A percentile compares a stretch with the other conserved stretches of the same genome.
These are phyloP conservation scores for Pyrocoelia pectoralis DNA, from an alignment of 2,888 invertebrate genomes.

Conservation along the genomic window DNA sequence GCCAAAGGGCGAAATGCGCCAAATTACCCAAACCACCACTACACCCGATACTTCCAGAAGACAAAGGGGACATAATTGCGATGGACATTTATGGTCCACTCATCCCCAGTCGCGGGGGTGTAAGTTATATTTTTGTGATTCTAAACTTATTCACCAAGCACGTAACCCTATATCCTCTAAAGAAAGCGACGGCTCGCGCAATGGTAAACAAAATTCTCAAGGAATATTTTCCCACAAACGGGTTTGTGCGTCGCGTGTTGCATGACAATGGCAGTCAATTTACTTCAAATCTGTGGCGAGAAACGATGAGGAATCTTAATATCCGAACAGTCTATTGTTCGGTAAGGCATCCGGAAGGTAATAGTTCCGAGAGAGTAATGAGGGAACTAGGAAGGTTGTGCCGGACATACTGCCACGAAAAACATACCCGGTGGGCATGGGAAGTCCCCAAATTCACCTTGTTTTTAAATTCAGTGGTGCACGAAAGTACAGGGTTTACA, in stretches of 20 bases:
- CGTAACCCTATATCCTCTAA: slow-evolving; percentile 24
- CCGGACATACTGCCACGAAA: slow-evolving; percentile 29
- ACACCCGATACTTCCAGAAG: background rate
- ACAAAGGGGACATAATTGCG: slow-evolving; percentile 15
- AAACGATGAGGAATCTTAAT: slow-evolving; percentile 10
- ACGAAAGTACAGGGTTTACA: slow-evolving; percentile 35
- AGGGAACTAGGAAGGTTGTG: slow-evolving; percentile 39
- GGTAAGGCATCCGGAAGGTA: slow-evolving; percentile 41
- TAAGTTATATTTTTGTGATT: slow-evolving; percentile 26
- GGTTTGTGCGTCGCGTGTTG: slow-evolving; percentile 14
- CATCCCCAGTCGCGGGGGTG: slow-evolving; percentile 14
- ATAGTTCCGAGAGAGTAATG: slow-evolving; percentile 42
- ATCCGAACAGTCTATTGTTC: slow-evolving; percentile 26
- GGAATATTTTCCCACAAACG: slow-evolving; percentile 5
- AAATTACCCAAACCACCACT: too few relatives aligned
- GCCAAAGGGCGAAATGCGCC: too few relatives aligned
- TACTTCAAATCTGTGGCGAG: slow-evolving; percentile 30
- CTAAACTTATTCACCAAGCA: slow-evolving; percentile 33
- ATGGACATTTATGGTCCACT: slow-evolving; percentile 33
- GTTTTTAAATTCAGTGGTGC: slow-evolving; percentile 30
- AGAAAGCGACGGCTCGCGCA: slow-evolving; percentile 20
- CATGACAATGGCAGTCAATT: slow-evolving; percentile 41
- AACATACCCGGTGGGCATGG: slow-evolving; percentile 37
- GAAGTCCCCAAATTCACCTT: slow-evolving; percentile 19
- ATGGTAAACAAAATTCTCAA: slow-evolving; percentile 12